Evolutionary conservation across 2,113 vertebrate species (phyloP).

Genomic region (Eulemur rufifrons): DNA sequence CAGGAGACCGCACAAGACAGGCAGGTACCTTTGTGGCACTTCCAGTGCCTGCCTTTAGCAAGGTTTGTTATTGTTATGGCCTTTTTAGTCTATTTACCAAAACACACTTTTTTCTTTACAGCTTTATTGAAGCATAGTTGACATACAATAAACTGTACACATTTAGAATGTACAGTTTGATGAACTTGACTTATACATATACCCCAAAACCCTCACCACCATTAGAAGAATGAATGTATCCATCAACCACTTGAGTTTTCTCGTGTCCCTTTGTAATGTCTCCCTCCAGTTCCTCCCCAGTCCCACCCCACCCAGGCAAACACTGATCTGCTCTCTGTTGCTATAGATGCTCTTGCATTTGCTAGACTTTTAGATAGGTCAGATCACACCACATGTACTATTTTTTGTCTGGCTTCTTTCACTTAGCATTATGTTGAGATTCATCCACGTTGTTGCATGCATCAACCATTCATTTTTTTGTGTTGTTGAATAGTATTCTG

Average conservation of each 20-base stretch:
- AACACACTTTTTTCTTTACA: not conserved
- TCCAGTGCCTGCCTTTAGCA: too few relatives aligned
- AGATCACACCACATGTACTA: not conserved
- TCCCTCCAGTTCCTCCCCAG: not conserved
- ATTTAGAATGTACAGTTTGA: not conserved
- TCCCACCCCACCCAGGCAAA: not conserved
- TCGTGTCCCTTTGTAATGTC: not conserved
- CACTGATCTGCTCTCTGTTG: not conserved
- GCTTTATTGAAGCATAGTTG: not conserved
- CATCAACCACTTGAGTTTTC: not conserved
- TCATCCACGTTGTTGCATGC: not conserved
- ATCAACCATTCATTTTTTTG: not conserved
- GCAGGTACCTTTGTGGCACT: not conserved
- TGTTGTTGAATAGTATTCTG: too few relatives aligned
- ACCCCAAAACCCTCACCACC: not conserved
- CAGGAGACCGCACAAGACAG: accelerated
- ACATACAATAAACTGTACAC: not conserved
- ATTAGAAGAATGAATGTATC: not conserved
- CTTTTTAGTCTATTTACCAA: not conserved
- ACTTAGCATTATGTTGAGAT: not conserved
- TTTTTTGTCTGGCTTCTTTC: not conserved
- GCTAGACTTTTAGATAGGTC: not conserved
- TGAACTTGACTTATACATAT: not conserved
- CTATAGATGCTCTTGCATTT: not conserved
- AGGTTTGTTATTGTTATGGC: not conserved